Evolutionary conservation across 2,113 vertebrate species (phyloP).

Genomic region (Charadrius vociferus): DNA sequence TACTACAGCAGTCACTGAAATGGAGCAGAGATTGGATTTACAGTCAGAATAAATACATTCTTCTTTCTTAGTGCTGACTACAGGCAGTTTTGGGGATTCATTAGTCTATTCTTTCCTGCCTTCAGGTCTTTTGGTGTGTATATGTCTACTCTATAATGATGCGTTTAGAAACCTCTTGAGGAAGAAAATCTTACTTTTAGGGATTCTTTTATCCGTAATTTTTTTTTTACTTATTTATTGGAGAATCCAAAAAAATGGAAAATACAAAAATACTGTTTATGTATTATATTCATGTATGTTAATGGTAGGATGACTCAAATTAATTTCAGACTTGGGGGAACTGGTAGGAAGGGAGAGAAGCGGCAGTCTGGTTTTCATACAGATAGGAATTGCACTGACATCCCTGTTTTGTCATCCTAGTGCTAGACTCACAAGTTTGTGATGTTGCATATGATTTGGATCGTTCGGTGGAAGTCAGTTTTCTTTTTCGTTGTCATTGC

Average conservation of each 20-base stretch:
- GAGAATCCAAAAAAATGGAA: background rate
- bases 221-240: background rate
- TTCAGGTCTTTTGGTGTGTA: background rate
- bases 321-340: background rate
- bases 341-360: background rate
- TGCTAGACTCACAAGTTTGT: background rate
- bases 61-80: background rate
- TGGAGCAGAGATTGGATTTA: background rate
- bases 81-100: background rate
- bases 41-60: background rate
- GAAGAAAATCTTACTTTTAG: background rate
- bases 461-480: background rate
- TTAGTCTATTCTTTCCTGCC: background rate
- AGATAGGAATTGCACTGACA: background rate
- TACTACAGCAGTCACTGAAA: background rate
- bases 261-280: background rate
- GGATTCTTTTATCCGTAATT: background rate
- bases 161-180: background rate
- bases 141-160: background rate
- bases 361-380: background rate
- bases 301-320: background rate
- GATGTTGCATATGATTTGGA: background rate
- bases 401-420: background rate
- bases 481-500: background rate
- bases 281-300: background rate